Base-by-base conservation (phyloP, 1,140 invertebrate species). In the Lepeophtheirus salmonis region DNA sequence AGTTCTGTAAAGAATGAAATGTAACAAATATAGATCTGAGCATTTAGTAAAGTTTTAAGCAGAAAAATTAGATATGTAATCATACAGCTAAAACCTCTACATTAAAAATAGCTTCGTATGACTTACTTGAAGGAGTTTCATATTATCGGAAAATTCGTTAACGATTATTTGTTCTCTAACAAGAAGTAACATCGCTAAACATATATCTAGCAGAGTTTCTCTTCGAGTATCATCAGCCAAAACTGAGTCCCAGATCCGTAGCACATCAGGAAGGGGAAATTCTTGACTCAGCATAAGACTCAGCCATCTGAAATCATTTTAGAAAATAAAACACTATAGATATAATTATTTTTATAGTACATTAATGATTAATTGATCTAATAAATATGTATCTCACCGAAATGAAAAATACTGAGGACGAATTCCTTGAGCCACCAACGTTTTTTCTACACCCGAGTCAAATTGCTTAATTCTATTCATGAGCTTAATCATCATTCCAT, bases 221-320 rank as follows among this genome's bases (percentile, higher is more conserved):
- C 95, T 95, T 67, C 91, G 77, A 51, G 83, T 78, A 61, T 82
- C 74, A 73, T 95, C 90, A 0, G 89, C 80, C 73, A 97, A 89
- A 17, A 97, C 70, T 0, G 89, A 87, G 72, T 97, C 92, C 92
- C 92, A 97, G 65, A 97, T 84, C 65, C 90, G 78, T 66, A 95
- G 79, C 0, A 96, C 88, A 75, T 96, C 91, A 1, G 94, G 94
- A 61, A 97, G 73, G 24, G 87, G 83, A 75, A 97, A 97, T 73
- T 98, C 94, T 77, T 98, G 95, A 18, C 90, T 95, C 1, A 98
- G 73, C 20, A 98, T 71, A n/a, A 98, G 73, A 0, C 90, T 96
- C 14, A 98, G 75, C 94, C 94, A 98, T 68, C 89, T 85, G 69
- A 61, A 75, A 72, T 63, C 24, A n/a, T n/a, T n/a, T n/a, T n/a